Percentiles rank a stretch among this genome's conserved stretches.
Conservation (phyloP, 2,113 vertebrate species). For the Perca flavescens region DNA sequence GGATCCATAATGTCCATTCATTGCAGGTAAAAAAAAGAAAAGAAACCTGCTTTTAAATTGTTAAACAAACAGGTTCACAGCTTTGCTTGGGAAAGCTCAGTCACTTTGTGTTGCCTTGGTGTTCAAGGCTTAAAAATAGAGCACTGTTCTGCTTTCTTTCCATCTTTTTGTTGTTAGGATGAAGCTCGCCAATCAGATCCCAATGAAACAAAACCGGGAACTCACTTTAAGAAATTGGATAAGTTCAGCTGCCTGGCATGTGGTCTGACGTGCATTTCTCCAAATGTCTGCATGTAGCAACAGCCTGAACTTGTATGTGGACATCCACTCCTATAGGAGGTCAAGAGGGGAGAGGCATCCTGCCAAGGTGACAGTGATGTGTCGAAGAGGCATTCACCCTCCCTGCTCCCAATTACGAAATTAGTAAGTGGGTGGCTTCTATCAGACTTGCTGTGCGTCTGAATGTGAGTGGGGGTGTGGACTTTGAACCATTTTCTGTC, state of each 20-base stretch:
- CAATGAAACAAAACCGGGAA: background rate
- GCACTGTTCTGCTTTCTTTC: background rate
- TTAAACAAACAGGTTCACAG: background rate
- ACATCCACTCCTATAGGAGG: background rate
- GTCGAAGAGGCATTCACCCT: background rate
- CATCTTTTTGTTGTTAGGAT: background rate
- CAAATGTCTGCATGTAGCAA: background rate
- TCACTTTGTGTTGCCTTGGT: background rate
- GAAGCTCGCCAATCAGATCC: background rate
- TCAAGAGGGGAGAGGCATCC: slow-evolving; percentile 5
- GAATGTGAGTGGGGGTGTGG: slow-evolving; percentile 13
- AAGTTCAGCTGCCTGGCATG: slow-evolving; percentile 3
- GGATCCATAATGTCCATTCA: background rate
- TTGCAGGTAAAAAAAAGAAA: background rate
- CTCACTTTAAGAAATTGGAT: background rate
- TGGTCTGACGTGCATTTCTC: background rate
- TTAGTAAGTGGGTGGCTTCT: slow-evolving; percentile 31
- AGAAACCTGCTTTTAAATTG: background rate
- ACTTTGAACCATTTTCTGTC: slow-evolving; percentile 20
- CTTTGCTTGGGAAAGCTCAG: slow-evolving; percentile 17
- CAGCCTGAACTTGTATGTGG: background rate
- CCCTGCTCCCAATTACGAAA: slow-evolving; percentile 36
- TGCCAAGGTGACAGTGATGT: slow-evolving; percentile 14
- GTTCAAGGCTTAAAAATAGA: slow-evolving; percentile 3
- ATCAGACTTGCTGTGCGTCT: background rate